These are phyloP conservation scores for Ursus arctos DNA, from an alignment of 2,113 vertebrate species.

Conservation along the genomic window DNA sequence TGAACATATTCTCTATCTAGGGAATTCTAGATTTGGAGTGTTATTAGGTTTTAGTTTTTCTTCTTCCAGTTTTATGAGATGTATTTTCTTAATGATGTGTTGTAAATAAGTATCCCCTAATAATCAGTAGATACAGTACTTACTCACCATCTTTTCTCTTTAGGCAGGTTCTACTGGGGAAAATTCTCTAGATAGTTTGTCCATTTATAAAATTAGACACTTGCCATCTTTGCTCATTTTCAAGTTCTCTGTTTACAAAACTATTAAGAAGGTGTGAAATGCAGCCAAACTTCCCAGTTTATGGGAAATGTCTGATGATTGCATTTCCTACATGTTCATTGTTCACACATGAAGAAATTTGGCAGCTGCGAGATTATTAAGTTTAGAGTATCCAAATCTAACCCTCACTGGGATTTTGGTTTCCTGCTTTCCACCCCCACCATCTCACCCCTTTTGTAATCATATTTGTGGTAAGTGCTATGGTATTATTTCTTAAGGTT, in stretches of 20 bases:
- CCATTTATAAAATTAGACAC: conserved; percentile 86
- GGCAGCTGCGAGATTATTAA: conserved; percentile 81
- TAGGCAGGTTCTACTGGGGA: conserved; percentile 70
- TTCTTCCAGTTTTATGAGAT: conserved; percentile 68
- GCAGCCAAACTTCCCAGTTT: conserved; percentile 84
- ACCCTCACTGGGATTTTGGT: conserved; percentile 71
- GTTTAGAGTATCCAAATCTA: conserved; percentile 80
- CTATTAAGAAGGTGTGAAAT: conserved; percentile 87
- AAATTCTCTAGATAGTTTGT: conserved; percentile 85
- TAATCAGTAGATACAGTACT: conserved; percentile 71
- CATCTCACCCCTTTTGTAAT: conserved; percentile 55
- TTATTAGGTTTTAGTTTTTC: conserved; percentile 74
- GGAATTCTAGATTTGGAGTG: conserved; percentile 74
- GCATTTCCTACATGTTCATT: conserved; percentile 83
- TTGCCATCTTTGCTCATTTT: conserved; percentile 87
- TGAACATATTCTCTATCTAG: conserved; percentile 68
- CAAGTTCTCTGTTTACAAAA: conserved; percentile 86
- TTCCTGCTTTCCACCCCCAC: conserved; percentile 56
- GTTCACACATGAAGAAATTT: conserved; percentile 84
- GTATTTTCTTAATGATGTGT: conserved; percentile 77
- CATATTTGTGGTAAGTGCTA: conserved; percentile 48
- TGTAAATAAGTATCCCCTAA: conserved; percentile 73
- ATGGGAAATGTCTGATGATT: conserved; percentile 82
- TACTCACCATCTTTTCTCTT: conserved; percentile 73
- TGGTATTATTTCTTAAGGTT: conserved; percentile 53